phyloP scores from a whole-genome alignment of 2,888 invertebrate species.

The Chromoteleia sp. region DNA sequence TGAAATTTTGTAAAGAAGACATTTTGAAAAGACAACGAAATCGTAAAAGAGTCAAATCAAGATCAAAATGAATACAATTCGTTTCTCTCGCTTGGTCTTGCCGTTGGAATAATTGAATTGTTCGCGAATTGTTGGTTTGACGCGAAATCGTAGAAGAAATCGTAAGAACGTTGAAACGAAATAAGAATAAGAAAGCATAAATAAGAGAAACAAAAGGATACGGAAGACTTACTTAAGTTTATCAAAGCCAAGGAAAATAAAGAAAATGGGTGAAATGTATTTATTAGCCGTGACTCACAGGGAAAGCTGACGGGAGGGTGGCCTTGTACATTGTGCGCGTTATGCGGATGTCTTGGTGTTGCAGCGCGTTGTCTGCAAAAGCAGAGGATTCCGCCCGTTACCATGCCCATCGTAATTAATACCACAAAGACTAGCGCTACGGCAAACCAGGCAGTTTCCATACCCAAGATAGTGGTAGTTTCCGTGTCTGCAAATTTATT shows the following conservation, averaged over 20 bases:
- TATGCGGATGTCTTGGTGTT: conserved; percentile 82
- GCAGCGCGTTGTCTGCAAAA: conserved; percentile 89
- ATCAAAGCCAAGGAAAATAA: conserved; percentile 47
- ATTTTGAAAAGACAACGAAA: too few species aligned
- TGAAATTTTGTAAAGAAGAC: too few species aligned
- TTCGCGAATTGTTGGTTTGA: too few species aligned
- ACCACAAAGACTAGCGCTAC: conserved; percentile 89
- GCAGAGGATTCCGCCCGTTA: conserved; percentile 90
- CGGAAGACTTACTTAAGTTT: conserved; percentile 22
- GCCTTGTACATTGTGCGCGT: conserved; percentile 82
- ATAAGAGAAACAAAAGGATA: conserved; percentile 1
- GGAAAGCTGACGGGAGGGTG: conserved; percentile 83
- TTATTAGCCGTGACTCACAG: conserved; percentile 79
- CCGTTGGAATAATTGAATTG: too few species aligned
- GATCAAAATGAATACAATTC: too few species aligned
- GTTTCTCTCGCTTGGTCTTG: too few species aligned
- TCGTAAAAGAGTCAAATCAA: too few species aligned
- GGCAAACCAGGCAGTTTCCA: conserved; percentile 92
- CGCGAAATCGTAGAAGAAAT: too few species aligned
- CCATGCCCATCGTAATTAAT: conserved; percentile 89
- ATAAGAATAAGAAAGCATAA: neutral
- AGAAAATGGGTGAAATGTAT: conserved; percentile 43
- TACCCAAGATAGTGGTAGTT: conserved; percentile 88
- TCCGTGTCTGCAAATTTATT: conserved; percentile 86
- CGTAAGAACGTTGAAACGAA: neutral